phyloP scores from a whole-genome alignment of 1,140 invertebrate genomes.

The Pseudomyrmex gracilis region DNA sequence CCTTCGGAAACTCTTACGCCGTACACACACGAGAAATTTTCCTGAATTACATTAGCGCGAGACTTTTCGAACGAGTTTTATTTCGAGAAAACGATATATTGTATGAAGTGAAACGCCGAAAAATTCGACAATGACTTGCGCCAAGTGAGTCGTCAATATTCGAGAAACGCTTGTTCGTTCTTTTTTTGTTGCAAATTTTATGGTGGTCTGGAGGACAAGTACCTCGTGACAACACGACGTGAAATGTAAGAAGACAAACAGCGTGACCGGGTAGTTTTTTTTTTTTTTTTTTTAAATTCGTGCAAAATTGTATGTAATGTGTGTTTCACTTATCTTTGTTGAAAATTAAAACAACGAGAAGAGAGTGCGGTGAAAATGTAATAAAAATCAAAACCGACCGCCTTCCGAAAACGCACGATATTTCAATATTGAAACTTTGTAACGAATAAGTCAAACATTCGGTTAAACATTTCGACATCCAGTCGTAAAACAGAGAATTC shows the following conservation, averaged over 20 bases:
- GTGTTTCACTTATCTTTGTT: conserved; percentile 1
- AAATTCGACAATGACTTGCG: conserved; percentile 16
- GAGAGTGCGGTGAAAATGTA: conserved; percentile 25
- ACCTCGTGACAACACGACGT: neutral
- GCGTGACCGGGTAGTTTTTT: neutral
- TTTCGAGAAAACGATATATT: conserved; percentile 19
- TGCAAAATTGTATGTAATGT: conserved; percentile 13
- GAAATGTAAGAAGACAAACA: neutral
- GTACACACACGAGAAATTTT: no score
- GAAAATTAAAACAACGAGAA: conserved; percentile 34
- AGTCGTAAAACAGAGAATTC: conserved; percentile 38
- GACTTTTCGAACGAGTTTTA: conserved; percentile 18
- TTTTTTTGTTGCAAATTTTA: no score
- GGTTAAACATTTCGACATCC: conserved; percentile 46
- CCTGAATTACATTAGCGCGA: conserved; percentile 20
- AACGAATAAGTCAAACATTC: conserved; percentile 54
- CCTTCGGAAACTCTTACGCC: no score
- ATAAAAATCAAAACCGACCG: conserved; percentile 9
- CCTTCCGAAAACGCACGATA: conserved; percentile 21
- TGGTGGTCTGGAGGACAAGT: no score
- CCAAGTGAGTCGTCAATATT: neutral
- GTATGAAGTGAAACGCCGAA: neutral
- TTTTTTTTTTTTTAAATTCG: no score
- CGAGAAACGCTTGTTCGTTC: no score
- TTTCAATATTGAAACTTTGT: conserved; percentile 55